These are phyloP conservation scores for Heliothis virescens DNA, from an alignment of 1,140 invertebrate genomes.

Conservation along the genomic window DNA sequence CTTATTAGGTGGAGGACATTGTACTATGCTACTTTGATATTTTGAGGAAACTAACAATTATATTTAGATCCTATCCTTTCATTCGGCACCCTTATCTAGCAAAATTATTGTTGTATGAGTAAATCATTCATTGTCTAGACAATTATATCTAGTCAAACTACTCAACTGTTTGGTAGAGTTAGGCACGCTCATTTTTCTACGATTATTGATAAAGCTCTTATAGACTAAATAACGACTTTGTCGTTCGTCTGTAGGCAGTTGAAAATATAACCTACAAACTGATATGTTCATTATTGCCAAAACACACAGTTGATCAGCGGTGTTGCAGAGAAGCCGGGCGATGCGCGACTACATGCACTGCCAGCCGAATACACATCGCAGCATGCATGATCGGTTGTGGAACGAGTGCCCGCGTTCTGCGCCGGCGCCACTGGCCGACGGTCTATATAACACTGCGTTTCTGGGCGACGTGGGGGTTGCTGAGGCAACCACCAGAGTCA, in stretches of 20 bases:
- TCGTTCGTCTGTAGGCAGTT: conserved; percentile 55
- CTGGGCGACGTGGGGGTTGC: conserved; percentile 73
- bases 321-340: conserved; percentile 74
- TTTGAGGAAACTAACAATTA: neutral
- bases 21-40: neutral
- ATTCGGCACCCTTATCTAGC: neutral
- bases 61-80: neutral
- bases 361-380: conserved; percentile 66
- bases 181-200: conserved; percentile 31
- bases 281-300: conserved; percentile 82
- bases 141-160: neutral
- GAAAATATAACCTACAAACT: conserved; percentile 66
- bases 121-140: neutral
- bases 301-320: conserved; percentile 58
- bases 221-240: conserved; percentile 77
- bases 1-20: neutral
- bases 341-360: conserved; percentile 65
- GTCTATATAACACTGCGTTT: conserved; percentile 82
- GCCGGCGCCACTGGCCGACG: conserved; percentile 50
- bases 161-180: neutral
- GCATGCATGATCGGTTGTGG: conserved; percentile 65
- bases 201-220: conserved; percentile 53
- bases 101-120: neutral
- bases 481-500: conserved; percentile 80
- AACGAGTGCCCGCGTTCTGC: conserved; percentile 59